These are phyloP conservation scores for Hirtodrosophila alboralis DNA, from an alignment of 2,888 invertebrate genomes.

Conservation along the genomic window DNA sequence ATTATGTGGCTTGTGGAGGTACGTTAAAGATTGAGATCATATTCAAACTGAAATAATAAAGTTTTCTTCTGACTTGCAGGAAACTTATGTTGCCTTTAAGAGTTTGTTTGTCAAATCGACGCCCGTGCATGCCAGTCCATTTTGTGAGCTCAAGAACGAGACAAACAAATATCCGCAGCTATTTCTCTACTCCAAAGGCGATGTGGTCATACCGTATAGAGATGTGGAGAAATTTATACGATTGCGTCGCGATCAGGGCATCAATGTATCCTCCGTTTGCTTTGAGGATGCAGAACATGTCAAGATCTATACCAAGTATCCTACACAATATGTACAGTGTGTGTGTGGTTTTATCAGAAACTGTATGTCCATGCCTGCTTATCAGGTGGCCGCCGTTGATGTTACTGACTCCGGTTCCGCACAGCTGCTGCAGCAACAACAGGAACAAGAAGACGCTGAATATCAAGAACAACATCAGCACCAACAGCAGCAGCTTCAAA, in stretches of 20 bases:
- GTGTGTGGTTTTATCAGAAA: slow-evolving; percentile 87
- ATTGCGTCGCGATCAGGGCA: slow-evolving; percentile 86
- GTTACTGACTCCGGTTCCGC: slow-evolving; percentile 3
- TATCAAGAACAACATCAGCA: slow-evolving; percentile 7
- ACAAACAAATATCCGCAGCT: slow-evolving; percentile 88
- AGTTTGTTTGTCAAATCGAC: slow-evolving; percentile 83
- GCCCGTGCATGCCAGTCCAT: slow-evolving; percentile 86
- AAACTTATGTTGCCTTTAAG: slow-evolving; percentile 82
- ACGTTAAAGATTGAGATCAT: slow-evolving; percentile 40
- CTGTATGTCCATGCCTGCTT: slow-evolving; percentile 84
- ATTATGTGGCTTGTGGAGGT: slow-evolving; percentile 87
- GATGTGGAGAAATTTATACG: slow-evolving; percentile 89
- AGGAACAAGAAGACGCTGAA: neutral
- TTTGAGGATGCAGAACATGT: slow-evolving; percentile 91
- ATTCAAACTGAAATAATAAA: neutral
- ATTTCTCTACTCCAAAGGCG: slow-evolving; percentile 90
- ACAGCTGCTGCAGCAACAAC: slow-evolving; percentile 21
- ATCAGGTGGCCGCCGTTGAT: slow-evolving; percentile 24
- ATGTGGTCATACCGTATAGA: slow-evolving; percentile 88
- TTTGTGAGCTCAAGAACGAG: slow-evolving; percentile 86
- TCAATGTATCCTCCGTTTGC: slow-evolving; percentile 86
- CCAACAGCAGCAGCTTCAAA: slow-evolving; percentile 10
- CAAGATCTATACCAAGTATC: slow-evolving; percentile 88
- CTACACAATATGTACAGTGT: slow-evolving; percentile 86
- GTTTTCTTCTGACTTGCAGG: slow-evolving; percentile 74